Base-by-base conservation (phyloP, 2,113 vertebrate genomes). In the Chionis minor region DNA sequence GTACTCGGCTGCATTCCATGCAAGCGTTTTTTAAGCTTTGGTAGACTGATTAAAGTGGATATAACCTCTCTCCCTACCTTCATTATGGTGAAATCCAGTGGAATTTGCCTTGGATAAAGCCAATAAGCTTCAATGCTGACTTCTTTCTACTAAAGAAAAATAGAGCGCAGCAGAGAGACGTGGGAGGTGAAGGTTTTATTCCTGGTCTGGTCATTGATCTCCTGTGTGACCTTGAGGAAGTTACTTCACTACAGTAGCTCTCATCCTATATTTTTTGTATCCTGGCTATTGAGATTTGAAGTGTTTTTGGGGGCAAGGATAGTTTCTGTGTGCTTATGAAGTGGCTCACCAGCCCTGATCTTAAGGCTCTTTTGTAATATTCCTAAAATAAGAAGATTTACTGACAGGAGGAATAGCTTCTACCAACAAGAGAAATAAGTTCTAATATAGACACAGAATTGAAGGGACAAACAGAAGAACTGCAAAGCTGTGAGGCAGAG, bases 111-210 rank as follows among this genome's bases (percentile, higher is more conserved):
- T 75, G 66, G 9, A 54, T 90, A 55, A 91, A 92, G 75, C 49
- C 14, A 67, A 26, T 38, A 73, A 38, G 14, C 26, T 82, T 74
- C 45, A 81, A 40, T 45, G 72, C n/a, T 62, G 40, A 24, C 22
- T 87, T 26, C 33, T 81, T 84, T 77, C 70, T 82, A 24, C 38
- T 77, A 54, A 38, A 92, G 86, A 38, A 84, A 86, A 90, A 47
- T 2, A 3, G 1, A 88, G 22, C 58, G 54, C 17, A 56, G 66
- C 44, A 85, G 42, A 71, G 66, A 49, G 44, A n/a, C 2, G 5
- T 83, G 28, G 88, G 86, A 92, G 77, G 45, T 69, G 65, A 81
- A 77, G 27, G 47, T 91, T 74, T 94, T 65, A 88, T 72, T 95
- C 69, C 52, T 30, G 33, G 15, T 33, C 88, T 85, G 58, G 67